Percentiles rank a stretch among this genome's conserved stretches.
Evolutionary conservation across 2,113 vertebrate species (phyloP).

Genomic region (Melanotaenia duboulayi): DNA sequence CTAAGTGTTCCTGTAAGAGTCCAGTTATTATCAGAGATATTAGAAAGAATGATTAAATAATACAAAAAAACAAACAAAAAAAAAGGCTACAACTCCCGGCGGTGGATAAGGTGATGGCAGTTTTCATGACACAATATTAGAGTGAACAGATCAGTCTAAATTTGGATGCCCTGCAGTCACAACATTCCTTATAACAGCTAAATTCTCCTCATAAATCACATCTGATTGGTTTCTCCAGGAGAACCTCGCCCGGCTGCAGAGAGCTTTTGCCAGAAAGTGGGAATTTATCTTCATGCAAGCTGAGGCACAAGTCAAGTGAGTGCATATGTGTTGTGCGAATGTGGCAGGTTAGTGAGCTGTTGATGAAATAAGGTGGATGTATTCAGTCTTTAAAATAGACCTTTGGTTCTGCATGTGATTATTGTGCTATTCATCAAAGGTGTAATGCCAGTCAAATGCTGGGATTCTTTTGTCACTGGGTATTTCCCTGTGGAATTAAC

Average conservation of each 20-base stretch:
- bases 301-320: constrained; percentile 98
- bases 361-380: constrained; percentile 1
- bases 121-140: not conserved
- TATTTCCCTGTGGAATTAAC: constrained; percentile 11
- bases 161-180: constrained; percentile 32
- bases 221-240: constrained; percentile 83
- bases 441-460: not conserved
- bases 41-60: too few relatives aligned
- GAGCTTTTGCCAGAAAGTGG: constrained; percentile 97
- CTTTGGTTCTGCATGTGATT: constrained; percentile 16
- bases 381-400: not conserved
- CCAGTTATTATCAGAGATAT: too few relatives aligned
- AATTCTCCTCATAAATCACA: not conserved
- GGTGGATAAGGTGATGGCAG: not conserved
- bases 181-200: not conserved
- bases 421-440: not conserved
- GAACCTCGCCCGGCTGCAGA: constrained; percentile 94
- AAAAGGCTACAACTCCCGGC: too few relatives aligned
- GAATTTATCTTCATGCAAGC: constrained; percentile 99
- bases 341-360: constrained; percentile 4
- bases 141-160: not conserved
- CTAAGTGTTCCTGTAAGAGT: not conserved
- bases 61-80: too few relatives aligned
- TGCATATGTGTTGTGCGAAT: constrained; percentile 41
- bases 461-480: not conserved